Evolutionary conservation across 2,888 invertebrate genomes (phyloP).

Genomic region (Morpho achilles): DNA sequence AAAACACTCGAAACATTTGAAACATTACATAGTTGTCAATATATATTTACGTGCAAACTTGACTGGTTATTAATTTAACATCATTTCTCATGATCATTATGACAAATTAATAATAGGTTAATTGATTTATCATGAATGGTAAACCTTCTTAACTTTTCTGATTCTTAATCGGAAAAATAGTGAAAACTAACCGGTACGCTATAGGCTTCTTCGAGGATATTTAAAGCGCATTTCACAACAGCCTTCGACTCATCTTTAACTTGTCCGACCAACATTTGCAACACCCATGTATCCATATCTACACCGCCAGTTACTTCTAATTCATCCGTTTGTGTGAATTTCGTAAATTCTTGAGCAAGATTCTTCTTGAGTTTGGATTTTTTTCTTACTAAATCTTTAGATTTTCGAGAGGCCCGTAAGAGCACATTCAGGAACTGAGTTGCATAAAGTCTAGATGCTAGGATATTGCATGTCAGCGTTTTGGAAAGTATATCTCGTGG

Average conservation of each 20-base stretch:
- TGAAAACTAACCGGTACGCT: slow-evolving; percentile 85
- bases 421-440: slow-evolving; percentile 94
- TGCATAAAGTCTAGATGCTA: slow-evolving; percentile 86
- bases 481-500: slow-evolving; percentile 82
- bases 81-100: no score
- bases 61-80: no score
- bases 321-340: slow-evolving; percentile 46
- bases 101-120: no score
- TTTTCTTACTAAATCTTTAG: slow-evolving; percentile 60
- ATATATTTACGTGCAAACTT: no score
- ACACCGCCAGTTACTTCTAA: slow-evolving; percentile 47
- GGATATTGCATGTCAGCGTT: slow-evolving; percentile 78
- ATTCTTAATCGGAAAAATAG: no score
- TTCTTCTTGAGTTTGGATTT: slow-evolving; percentile 65
- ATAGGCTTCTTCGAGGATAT: slow-evolving; percentile 94
- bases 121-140: no score
- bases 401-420: slow-evolving; percentile 83
- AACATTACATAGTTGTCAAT: no score
- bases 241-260: slow-evolving; percentile 90
- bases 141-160: no score
- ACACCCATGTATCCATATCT: slow-evolving; percentile 91
- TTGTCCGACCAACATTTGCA: slow-evolving; percentile 90
- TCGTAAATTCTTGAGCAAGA: slow-evolving; percentile 49
- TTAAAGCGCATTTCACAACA: slow-evolving; percentile 89
- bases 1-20: no score